Conservation (phyloP, 2,113 vertebrate species). For the Nothoprocta pentlandii region DNA sequence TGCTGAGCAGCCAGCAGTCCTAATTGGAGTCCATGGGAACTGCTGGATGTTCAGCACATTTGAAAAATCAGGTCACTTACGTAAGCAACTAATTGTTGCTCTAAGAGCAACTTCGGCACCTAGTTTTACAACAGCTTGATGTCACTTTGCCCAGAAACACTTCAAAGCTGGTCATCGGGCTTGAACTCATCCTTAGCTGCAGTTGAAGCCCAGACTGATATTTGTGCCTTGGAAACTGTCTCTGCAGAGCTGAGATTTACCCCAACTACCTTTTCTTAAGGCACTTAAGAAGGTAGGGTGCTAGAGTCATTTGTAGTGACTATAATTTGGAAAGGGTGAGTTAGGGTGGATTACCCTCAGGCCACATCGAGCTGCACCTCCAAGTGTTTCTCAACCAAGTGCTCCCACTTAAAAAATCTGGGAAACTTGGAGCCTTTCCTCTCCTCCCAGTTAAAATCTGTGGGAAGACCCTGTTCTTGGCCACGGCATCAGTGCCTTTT, state of each 20-base stretch:
- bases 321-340: background rate
- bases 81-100: constrained; percentile 42
- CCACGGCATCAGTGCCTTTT: accelerated
- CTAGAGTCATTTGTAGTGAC: accelerated
- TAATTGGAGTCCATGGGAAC: constrained; percentile 58
- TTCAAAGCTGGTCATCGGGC: background rate
- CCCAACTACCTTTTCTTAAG: background rate
- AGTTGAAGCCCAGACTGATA: background rate
- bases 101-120: constrained; percentile 7
- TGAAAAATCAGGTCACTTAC: constrained; percentile 64
- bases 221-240: background rate
- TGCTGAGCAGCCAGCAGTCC: constrained; percentile 24
- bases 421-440: background rate
- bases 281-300: accelerated
- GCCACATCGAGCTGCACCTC: background rate
- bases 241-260: accelerated
- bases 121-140: background rate
- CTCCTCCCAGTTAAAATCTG: background rate
- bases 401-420: background rate
- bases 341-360: too few species aligned
- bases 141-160: background rate
- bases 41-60: background rate
- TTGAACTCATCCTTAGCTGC: accelerated
- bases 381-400: background rate
- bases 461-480: background rate